Evolutionary conservation across 2,888 invertebrate species (phyloP), one percentile per base, ranked within the genome.

Genomic region (Phytoseiulus persimilis): DNA sequence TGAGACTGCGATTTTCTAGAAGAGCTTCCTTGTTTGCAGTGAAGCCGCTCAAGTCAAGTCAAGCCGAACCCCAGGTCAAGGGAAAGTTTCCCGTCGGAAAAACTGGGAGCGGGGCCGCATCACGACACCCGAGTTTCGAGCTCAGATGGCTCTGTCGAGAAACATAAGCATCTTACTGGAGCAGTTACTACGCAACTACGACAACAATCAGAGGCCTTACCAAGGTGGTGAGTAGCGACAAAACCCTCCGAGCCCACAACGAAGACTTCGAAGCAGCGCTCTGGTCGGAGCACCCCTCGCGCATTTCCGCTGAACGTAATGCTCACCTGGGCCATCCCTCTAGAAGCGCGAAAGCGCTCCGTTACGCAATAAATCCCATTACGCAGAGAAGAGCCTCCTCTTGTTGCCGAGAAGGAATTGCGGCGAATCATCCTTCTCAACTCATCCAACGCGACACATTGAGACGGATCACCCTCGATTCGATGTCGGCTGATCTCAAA

Each of bases 151-250:
- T 33, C 87, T 87, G 6, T 87, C 87, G 28, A 28, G 87, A 87
- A 91, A 91, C 84, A 91, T 91, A 32, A 91, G 91, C 31, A 90
- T 90, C 14, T 90, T 91, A 32, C 90, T 91, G 2, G 91, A 91
- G 83, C 90, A 90, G 45, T 89, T 91, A 31, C 87, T 91, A 0
- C 90, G 90, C 83, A 90, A 91, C 83, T 91, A 91, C 89, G 91
- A 91, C 65, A 90, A 90, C 83, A 90, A 91, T 23, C 91, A 91
- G 90, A 90, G 91, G 90, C 91, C 91, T 6, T 91, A 90, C 89
- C 91, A 91, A 89, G 91, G 91, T 84, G 91, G 91, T 91, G 89
- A 90, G 90, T 83, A 11, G 33, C 28, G 31, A 89, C 28, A 31
- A 90, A n/a, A n/a, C 32, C 32, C 9, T 65, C 89, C 2, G n/a